phyloP scores from a whole-genome alignment of 1,140 invertebrate species.

The Tetramorium parvispinum region DNA sequence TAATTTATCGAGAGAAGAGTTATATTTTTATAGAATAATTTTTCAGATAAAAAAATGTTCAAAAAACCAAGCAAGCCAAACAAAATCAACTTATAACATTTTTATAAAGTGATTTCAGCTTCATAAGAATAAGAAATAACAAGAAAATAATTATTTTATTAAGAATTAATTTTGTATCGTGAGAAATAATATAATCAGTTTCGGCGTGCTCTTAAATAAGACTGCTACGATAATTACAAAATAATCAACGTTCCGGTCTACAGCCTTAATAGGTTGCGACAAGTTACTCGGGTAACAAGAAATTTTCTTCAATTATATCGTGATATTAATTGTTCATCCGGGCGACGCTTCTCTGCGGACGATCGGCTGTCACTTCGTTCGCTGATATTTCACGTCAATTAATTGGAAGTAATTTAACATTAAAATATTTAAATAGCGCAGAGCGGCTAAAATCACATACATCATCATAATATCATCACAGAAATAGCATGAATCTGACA shows the following conservation, averaged over 20 bases:
- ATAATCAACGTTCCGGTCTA: constrained; percentile 29
- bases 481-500: neutral
- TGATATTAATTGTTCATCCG: constrained; percentile 55
- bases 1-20: neutral
- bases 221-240: constrained; percentile 23
- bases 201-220: constrained; percentile 1
- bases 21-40: neutral
- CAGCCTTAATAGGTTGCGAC: constrained; percentile 34
- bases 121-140: neutral
- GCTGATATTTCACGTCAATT: constrained; percentile 18
- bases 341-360: neutral
- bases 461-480: neutral
- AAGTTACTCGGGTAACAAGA: constrained; percentile 60
- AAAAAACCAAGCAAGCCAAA: neutral
- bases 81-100: neutral
- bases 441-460: neutral
- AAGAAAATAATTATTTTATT: constrained; percentile 18
- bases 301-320: constrained; percentile 50
- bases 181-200: constrained; percentile 1
- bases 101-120: neutral
- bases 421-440: constrained; percentile 16
- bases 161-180: constrained; percentile 13
- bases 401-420: constrained; percentile 33
- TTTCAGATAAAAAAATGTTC: neutral
- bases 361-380: constrained; percentile 12